Conservation (phyloP, 2,113 vertebrate genomes). For the Chionodraco myersi region DNA sequence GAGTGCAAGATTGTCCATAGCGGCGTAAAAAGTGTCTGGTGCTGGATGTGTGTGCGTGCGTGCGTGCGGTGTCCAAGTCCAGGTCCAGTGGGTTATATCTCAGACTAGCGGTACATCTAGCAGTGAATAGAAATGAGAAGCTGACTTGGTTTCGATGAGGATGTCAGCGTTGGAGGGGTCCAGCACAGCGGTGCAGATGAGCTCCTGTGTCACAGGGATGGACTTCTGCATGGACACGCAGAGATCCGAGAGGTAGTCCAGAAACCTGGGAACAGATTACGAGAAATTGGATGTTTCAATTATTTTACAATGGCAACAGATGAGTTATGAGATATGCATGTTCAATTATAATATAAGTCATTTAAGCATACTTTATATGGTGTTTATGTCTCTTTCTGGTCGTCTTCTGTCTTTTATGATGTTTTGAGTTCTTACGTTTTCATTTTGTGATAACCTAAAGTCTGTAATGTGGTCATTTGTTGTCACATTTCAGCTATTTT, state of each 20-base stretch:
- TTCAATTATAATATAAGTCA: not conserved
- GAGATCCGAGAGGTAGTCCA: slow-evolving; percentile 98
- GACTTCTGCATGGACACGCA: slow-evolving; percentile 99
- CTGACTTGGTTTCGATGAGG: slow-evolving; percentile 98
- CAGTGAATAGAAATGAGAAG: not conserved
- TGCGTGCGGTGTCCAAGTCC: no score
- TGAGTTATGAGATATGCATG: not conserved
- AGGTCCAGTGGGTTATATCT: not conserved
- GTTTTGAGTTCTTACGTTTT: no score
- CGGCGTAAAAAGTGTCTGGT: no score
- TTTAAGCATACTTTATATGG: no score
- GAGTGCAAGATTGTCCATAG: no score
- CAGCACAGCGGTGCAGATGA: slow-evolving; percentile 97
- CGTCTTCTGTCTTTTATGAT: no score
- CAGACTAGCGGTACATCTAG: not conserved
- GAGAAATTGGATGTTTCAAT: not conserved
- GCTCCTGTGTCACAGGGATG: slow-evolving; percentile 97
- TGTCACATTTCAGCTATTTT: no score
- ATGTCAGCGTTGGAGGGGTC: slow-evolving; percentile 95
- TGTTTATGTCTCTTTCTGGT: no score
- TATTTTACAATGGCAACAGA: not conserved
- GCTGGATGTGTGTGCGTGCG: no score
- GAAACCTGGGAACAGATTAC: slow-evolving; percentile 84
- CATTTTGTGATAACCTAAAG: no score
- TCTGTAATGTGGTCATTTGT: no score